A percentile compares a stretch with the other conserved stretches of the same genome.
These are phyloP conservation scores for Haemorhous mexicanus DNA, from an alignment of 2,113 vertebrate species.

Conservation along the genomic window DNA sequence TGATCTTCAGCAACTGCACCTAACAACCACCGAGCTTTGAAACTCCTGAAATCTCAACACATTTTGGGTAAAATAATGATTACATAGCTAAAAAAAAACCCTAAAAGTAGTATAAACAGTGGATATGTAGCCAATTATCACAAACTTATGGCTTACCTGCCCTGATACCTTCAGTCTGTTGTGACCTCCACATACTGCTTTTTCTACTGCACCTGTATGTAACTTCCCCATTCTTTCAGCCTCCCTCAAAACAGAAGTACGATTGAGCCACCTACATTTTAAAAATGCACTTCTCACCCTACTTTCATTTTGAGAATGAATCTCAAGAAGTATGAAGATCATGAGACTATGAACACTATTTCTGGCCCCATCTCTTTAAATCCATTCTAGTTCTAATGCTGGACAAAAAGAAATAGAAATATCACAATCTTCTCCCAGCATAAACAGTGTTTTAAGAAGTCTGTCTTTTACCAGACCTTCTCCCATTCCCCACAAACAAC, in stretches of 20 bases:
- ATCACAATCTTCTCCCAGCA: background rate
- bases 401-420: background rate
- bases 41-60: background rate
- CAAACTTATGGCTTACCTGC: background rate
- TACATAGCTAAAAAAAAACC: background rate
- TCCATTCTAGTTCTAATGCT: background rate
- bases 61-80: background rate
- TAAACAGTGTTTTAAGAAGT: background rate
- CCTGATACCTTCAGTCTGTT: background rate
- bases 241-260: background rate
- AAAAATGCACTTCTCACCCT: slow-evolving; percentile 11
- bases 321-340: background rate
- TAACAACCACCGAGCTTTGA: background rate
- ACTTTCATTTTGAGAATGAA: background rate
- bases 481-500: background rate
- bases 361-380: background rate
- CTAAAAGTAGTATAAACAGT: background rate
- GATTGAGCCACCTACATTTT: background rate
- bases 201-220: background rate
- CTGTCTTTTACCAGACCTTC: background rate
- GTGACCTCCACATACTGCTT: background rate
- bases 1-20: background rate
- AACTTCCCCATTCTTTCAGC: background rate
- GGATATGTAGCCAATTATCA: background rate
- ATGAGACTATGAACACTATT: background rate